A percentile compares a stretch with the other conserved stretches of the same genome.
phyloP scores from a whole-genome alignment of 2,888 invertebrate species.

The Zeuzera pyrina region DNA sequence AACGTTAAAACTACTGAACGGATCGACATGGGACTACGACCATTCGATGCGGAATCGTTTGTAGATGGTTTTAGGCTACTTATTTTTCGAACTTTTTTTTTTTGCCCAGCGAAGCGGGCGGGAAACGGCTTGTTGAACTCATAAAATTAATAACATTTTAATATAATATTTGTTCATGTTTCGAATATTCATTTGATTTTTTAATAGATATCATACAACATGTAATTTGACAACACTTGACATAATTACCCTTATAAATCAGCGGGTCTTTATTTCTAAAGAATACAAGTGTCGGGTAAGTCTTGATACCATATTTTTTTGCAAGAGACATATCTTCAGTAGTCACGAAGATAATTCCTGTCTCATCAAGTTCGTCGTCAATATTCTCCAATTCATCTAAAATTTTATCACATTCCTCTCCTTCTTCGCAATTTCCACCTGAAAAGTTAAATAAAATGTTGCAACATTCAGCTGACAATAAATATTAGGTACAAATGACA shows the following conservation, averaged over 20 bases:
- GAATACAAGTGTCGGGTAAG: conserved; percentile 89
- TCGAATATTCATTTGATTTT: too few relatives aligned
- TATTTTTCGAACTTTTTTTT: too few relatives aligned
- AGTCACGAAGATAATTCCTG: conserved; percentile 93
- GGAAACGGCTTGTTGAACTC: too few relatives aligned
- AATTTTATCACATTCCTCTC: conserved; percentile 89
- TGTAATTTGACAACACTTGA: background rate
- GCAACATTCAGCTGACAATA: background rate
- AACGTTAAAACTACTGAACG: too few relatives aligned
- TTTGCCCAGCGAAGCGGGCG: too few relatives aligned
- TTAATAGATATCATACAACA: too few relatives aligned
- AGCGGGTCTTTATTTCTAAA: conserved; percentile 94
- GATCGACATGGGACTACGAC: too few relatives aligned
- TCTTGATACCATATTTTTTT: conserved; percentile 88
- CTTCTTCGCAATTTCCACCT: conserved; percentile 90
- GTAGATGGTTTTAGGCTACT: too few relatives aligned
- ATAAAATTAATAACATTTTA: too few relatives aligned
- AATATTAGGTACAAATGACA: background rate
- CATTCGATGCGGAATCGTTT: too few relatives aligned
- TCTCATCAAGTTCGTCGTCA: conserved; percentile 93
- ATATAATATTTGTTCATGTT: too few relatives aligned
- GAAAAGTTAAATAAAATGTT: conserved; percentile 13
- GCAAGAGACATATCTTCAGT: conserved; percentile 88
- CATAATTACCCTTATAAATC: conserved; percentile 76
- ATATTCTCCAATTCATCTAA: conserved; percentile 91